Percentiles rank a stretch among this genome's conserved stretches.
phyloP scores from a whole-genome alignment of 64 coral and sea anemone species.

The Catalaphyllia jardinei region DNA sequence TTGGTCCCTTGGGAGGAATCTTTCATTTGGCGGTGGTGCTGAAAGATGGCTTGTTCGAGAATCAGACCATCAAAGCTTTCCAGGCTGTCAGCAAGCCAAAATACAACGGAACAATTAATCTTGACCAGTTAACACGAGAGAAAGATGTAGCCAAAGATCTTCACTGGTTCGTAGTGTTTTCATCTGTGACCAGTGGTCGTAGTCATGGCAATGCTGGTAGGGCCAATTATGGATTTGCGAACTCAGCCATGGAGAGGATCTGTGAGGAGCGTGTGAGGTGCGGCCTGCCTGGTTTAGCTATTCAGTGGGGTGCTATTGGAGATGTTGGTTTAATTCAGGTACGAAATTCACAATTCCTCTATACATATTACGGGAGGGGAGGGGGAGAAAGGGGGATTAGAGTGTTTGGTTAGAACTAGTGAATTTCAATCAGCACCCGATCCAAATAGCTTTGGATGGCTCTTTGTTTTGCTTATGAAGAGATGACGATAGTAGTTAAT shows the following conservation, averaged over 20 bases:
- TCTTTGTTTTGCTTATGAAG: too few species aligned
- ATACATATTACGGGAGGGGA: too few species aligned
- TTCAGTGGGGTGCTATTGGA: conserved; percentile 90
- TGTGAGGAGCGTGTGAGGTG: conserved; percentile 65
- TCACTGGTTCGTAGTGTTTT: conserved; percentile 88
- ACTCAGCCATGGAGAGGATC: conserved; percentile 85
- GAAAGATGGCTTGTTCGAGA: conserved; percentile 73
- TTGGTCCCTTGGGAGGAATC: conserved; percentile 73
- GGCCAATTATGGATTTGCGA: conserved; percentile 84
- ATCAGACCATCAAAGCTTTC: conserved; percentile 66
- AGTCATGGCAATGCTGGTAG: conserved; percentile 68
- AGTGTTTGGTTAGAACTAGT: too few species aligned
- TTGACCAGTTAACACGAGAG: conserved; percentile 69
- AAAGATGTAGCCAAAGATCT: conserved; percentile 54
- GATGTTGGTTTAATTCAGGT: conserved; percentile 90
- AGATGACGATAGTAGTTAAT: too few species aligned
- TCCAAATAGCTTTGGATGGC: background rate
- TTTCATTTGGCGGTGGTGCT: conserved; percentile 86
- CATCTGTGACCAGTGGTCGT: conserved; percentile 77
- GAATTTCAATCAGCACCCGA: too few species aligned
- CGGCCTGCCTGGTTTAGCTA: conserved; percentile 70
- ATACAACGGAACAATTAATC: conserved; percentile 70
- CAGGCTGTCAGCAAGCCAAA: conserved; percentile 67
- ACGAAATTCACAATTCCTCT: background rate
- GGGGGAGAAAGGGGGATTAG: too few species aligned